Conservation (phyloP, 2,797 vertebrate species). For the Tragelaphus oryx region DNA sequence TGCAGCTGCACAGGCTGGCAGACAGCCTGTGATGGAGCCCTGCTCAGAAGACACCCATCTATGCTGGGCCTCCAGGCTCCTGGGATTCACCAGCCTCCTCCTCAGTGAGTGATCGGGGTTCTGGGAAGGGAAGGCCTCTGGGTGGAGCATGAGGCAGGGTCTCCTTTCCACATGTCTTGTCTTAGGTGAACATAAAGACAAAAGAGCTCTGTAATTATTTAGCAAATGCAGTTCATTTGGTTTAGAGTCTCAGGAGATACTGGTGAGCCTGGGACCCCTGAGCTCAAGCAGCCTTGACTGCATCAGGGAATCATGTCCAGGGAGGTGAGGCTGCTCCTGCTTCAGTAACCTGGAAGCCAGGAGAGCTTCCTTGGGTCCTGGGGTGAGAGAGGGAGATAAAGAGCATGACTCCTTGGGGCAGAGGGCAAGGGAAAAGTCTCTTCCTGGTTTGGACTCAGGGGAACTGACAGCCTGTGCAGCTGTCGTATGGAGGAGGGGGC, state of each 20-base stretch:
- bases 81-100: neutral
- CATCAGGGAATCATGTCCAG: too few relatives aligned
- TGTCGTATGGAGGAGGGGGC: neutral
- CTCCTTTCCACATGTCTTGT: neutral
- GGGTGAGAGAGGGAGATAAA: neutral
- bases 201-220: neutral
- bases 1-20: neutral
- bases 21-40: neutral
- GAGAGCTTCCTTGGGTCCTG: neutral
- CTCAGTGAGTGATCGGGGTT: neutral
- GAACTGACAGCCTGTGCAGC: neutral
- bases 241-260: neutral
- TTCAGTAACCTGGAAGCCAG: neutral
- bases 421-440: neutral
- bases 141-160: neutral
- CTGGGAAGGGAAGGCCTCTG: neutral
- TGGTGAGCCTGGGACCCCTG: neutral
- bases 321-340: neutral
- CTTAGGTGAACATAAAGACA: neutral
- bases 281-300: neutral
- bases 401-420: rapidly evolving
- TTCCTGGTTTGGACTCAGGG: neutral
- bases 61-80: neutral
- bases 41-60: neutral
- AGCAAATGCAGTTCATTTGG: neutral